These are phyloP conservation scores for Parapristionchus giblindavisi DNA, from an alignment of 2,888 invertebrate species.

Conservation along the genomic window DNA sequence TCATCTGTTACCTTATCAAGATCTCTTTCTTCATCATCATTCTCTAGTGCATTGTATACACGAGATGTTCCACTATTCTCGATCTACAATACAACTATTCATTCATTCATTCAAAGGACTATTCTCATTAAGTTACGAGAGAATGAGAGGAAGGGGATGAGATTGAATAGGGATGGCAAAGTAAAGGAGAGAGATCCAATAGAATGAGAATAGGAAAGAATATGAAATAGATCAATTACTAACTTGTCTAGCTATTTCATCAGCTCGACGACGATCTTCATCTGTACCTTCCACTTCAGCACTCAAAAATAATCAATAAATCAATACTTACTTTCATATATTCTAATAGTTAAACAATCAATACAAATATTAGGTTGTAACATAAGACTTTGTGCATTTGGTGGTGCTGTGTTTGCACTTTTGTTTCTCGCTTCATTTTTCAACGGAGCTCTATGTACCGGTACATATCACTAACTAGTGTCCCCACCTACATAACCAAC, in stretches of 20 bases:
- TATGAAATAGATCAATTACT: not conserved
- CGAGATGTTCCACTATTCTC: slow-evolving; percentile 85
- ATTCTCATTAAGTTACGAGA: not conserved
- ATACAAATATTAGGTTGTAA: not conserved
- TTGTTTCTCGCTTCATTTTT: too few relatives aligned
- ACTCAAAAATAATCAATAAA: slow-evolving; percentile 34
- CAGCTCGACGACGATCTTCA: slow-evolving; percentile 19
- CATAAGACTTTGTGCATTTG: too few relatives aligned
- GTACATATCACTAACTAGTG: too few relatives aligned
- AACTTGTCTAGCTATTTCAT: slow-evolving; percentile 21
- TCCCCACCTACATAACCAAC: too few relatives aligned
- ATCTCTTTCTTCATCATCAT: slow-evolving; percentile 75
- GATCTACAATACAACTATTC: slow-evolving; percentile 73
- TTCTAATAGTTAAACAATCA: not conserved
- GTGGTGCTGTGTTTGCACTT: too few relatives aligned
- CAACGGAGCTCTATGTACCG: too few relatives aligned
- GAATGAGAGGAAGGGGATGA: not conserved
- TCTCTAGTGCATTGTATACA: slow-evolving; percentile 85
- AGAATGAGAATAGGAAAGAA: not conserved
- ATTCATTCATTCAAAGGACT: not conserved
- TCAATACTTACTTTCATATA: not conserved
- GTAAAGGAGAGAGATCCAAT: not conserved
- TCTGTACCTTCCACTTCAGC: slow-evolving; percentile 19
- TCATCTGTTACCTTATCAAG: slow-evolving; percentile 51
- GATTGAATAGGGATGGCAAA: not conserved